Evolutionary conservation across 2,888 invertebrate species (phyloP).

Genomic region (Hedya salicella): DNA sequence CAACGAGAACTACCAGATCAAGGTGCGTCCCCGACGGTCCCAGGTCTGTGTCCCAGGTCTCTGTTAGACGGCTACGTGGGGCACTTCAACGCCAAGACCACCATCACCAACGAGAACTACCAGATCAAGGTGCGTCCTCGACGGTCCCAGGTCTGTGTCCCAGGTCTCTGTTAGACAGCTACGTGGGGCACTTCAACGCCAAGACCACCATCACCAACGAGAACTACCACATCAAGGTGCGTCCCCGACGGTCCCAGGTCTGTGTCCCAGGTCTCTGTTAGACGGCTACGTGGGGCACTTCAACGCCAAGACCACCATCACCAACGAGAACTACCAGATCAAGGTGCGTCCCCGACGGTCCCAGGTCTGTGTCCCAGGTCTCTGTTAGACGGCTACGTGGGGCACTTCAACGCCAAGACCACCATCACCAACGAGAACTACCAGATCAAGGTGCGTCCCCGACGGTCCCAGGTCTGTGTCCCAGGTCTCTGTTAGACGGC

Average conservation of each 20-base stretch:
- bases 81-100: neutral
- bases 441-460: neutral
- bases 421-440: neutral
- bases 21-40: neutral
- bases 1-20: slow-evolving; percentile 8
- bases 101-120: neutral
- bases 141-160: neutral
- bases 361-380: neutral
- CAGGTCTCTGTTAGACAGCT: too few relatives aligned
- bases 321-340: slow-evolving; percentile 4
- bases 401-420: neutral
- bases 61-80: too few relatives aligned
- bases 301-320: neutral
- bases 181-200: neutral
- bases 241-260: neutral
- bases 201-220: neutral
- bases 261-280: too few relatives aligned
- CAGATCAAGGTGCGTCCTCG: neutral
- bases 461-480: neutral
- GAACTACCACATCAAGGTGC: slow-evolving; percentile 10
- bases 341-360: neutral
- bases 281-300: too few relatives aligned
- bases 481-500: too few relatives aligned
- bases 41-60: neutral
- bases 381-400: too few relatives aligned